These are phyloP conservation scores for Amblyjoppa fuscipennis DNA, from an alignment of 2,888 invertebrate species.

Conservation along the genomic window DNA sequence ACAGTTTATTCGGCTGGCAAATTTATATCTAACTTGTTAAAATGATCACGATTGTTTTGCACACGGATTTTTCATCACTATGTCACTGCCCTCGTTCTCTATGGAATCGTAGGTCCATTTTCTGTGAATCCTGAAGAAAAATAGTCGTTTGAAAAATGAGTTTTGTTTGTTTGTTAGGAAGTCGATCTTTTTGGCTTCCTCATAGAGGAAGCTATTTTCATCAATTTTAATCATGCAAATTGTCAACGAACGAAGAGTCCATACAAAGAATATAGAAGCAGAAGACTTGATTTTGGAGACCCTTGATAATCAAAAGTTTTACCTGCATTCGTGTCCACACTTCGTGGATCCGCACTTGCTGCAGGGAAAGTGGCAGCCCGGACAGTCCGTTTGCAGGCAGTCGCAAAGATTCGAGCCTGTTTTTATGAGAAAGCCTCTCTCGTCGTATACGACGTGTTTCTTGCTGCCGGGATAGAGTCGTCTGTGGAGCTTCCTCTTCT, in stretches of 20 bases:
- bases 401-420: constrained; percentile 93
- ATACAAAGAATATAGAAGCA: neutral
- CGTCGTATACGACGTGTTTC: constrained; percentile 89
- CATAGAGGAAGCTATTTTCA: too few relatives aligned
- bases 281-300: neutral
- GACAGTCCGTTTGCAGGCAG: constrained; percentile 91
- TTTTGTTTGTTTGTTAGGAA: neutral
- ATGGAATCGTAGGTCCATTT: constrained; percentile 93
- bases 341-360: constrained; percentile 90
- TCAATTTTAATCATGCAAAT: neutral
- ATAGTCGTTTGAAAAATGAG: constrained; percentile 31
- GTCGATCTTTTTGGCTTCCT: neutral
- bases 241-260: neutral
- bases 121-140: constrained; percentile 88
- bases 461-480: constrained; percentile 87
- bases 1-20: neutral
- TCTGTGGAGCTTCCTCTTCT: constrained; percentile 91
- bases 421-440: constrained; percentile 88
- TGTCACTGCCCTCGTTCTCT: constrained; percentile 92
- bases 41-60: constrained; percentile 66
- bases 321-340: constrained; percentile 94
- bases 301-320: constrained; percentile 61
- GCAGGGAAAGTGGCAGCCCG: constrained; percentile 95
- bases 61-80: constrained; percentile 86
- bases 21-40: neutral